A percentile compares a stretch with the other conserved stretches of the same genome.
Conservation (phyloP, 2,888 invertebrate genomes). For the Lapara coniferarum region DNA sequence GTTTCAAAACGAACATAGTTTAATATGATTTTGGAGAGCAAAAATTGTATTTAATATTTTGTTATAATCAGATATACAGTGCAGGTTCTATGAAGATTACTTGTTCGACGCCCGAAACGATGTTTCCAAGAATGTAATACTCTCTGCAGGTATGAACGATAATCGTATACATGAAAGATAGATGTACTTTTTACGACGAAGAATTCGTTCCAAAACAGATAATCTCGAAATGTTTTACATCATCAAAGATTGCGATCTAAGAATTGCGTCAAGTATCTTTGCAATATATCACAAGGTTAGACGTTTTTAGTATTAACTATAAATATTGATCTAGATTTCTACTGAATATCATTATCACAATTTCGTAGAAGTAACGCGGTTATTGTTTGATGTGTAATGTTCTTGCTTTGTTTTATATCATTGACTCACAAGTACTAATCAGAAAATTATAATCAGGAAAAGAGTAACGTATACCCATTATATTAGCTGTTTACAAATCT, state of each 20-base stretch:
- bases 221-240: not conserved
- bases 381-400: not conserved
- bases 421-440: not conserved
- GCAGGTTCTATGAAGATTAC: too few relatives aligned
- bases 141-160: too few relatives aligned
- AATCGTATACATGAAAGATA: too few relatives aligned
- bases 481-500: not conserved
- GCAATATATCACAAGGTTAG: not conserved
- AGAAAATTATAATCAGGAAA: not conserved
- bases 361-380: not conserved
- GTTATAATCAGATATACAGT: too few relatives aligned
- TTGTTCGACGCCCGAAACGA: too few relatives aligned
- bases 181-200: not conserved
- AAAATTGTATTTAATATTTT: too few relatives aligned
- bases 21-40: too few relatives aligned
- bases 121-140: too few relatives aligned
- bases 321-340: not conserved
- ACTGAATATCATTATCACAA: not conserved
- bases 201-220: not conserved
- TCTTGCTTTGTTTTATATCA: not conserved
- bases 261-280: not conserved
- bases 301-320: not conserved
- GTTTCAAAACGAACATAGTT: too few relatives aligned
- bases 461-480: too few relatives aligned
- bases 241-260: not conserved